These are phyloP conservation scores for Cheilosia scutellata DNA, from an alignment of 2,888 invertebrate species.

Conservation along the genomic window DNA sequence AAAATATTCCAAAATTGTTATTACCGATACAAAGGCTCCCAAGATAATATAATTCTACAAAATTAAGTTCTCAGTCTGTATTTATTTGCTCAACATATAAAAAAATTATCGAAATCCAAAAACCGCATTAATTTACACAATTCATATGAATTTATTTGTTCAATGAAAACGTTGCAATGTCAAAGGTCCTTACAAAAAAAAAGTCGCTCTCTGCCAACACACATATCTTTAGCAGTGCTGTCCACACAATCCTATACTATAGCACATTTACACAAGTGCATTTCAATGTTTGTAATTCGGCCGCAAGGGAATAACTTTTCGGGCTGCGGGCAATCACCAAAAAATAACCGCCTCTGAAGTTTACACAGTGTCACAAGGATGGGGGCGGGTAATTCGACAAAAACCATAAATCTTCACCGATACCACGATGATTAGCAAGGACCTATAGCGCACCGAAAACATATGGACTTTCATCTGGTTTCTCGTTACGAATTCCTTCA, in stretches of 20 bases:
- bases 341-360: conserved; percentile 18
- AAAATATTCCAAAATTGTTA: no score
- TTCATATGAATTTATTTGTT: no score
- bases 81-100: no score
- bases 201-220: no score
- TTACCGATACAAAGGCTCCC: no score
- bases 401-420: neutral
- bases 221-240: neutral
- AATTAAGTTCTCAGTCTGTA: no score
- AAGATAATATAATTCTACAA: no score
- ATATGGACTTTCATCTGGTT: neutral
- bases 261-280: conserved; percentile 21
- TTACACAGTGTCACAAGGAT: neutral
- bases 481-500: conserved; percentile 17
- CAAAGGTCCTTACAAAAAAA: no score
- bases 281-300: conserved; percentile 44
- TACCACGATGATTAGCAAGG: no score
- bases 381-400: neutral
- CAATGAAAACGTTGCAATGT: no score
- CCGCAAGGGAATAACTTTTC: conserved; percentile 31
- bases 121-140: no score
- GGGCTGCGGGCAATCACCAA: conserved; percentile 16
- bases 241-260: neutral
- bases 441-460: neutral
- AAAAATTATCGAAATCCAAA: no score